Conservation (phyloP, 1,140 invertebrate genomes). For the Orius laevigatus region DNA sequence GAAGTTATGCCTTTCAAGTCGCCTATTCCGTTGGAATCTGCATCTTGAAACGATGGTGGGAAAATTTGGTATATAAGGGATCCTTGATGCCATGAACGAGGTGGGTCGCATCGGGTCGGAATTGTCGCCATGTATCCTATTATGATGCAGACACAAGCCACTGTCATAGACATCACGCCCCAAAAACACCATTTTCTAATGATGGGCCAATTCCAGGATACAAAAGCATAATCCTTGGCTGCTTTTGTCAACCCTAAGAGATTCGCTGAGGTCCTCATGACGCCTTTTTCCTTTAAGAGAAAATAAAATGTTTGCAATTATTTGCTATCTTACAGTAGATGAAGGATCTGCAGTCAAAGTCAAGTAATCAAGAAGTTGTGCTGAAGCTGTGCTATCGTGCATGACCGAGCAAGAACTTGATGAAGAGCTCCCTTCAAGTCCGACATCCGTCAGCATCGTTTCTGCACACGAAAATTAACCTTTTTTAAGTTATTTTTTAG, state of each 20-base stretch:
- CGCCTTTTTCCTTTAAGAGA: conserved; percentile 33
- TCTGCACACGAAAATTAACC: neutral
- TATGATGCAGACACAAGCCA: conserved; percentile 49
- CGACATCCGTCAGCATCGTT: neutral
- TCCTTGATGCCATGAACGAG: conserved; percentile 60
- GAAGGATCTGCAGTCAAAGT: conserved; percentile 5
- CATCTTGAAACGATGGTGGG: conserved; percentile 63
- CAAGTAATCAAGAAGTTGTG: conserved; percentile 27
- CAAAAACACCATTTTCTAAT: conserved; percentile 56
- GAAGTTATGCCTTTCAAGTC: conserved; percentile 50
- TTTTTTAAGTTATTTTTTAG: neutral
- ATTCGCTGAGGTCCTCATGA: conserved; percentile 31
- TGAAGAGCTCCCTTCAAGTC: conserved; percentile 23
- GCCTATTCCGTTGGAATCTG: conserved; percentile 50
- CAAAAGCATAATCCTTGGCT: conserved; percentile 44
- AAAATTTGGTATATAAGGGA: conserved; percentile 68
- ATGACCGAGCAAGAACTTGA: conserved; percentile 31
- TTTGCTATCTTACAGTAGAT: neutral
- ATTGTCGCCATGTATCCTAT: conserved; percentile 49
- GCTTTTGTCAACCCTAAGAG: conserved; percentile 38
- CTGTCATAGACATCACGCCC: conserved; percentile 45
- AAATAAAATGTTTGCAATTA: conserved; percentile 3
- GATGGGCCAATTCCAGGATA: conserved; percentile 63
- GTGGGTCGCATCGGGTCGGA: conserved; percentile 50
- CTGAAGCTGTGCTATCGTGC: conserved; percentile 29